Evolutionary conservation across 2,113 vertebrate species (phyloP).

Genomic region (Oplegnathus fasciatus): DNA sequence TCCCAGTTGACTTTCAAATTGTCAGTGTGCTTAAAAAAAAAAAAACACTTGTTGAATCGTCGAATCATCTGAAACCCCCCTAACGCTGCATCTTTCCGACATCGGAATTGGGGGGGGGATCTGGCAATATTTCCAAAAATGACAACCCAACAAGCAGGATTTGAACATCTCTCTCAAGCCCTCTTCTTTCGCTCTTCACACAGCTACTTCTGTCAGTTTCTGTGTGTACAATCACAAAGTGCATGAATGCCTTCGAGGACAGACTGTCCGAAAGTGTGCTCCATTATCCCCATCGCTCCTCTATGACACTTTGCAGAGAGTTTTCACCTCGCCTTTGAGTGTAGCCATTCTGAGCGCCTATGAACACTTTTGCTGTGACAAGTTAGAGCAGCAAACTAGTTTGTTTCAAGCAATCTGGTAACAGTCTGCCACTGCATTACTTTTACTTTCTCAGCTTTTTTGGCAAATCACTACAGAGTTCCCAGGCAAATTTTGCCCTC

Average conservation of each 20-base stretch:
- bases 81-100: neutral
- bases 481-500: neutral
- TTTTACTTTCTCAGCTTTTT: too few relatives aligned
- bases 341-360: neutral
- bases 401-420: neutral
- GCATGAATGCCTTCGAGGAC: neutral
- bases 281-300: neutral
- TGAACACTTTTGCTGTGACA: neutral
- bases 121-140: conserved; percentile 5
- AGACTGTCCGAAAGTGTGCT: neutral
- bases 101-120: neutral
- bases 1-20: neutral
- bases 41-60: neutral
- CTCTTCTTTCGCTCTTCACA: neutral
- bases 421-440: neutral
- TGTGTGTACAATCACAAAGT: neutral
- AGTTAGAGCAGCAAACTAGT: neutral
- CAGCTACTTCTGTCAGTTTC: neutral
- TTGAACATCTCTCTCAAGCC: neutral
- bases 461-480: neutral
- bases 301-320: neutral
- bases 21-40: conserved; percentile 48
- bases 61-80: neutral
- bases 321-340: neutral
- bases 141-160: conserved; percentile 23